Evolutionary conservation across 2,113 vertebrate genomes (phyloP).

Genomic region (Brachyhypopomus gauderio): DNA sequence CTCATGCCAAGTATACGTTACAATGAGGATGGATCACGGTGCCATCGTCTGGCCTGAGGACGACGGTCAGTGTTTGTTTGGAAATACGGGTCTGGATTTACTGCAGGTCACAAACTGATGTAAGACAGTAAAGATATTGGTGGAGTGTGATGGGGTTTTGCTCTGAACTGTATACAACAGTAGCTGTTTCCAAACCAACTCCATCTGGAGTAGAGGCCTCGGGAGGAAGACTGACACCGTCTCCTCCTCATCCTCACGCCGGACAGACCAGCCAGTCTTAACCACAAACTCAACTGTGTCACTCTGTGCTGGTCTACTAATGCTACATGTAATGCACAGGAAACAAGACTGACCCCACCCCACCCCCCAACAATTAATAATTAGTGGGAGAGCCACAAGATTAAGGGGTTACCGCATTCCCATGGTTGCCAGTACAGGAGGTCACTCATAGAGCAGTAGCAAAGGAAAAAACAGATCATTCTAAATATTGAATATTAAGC

Average conservation of each 20-base stretch:
- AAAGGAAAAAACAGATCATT: not conserved
- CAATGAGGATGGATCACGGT: slow-evolving; percentile 5
- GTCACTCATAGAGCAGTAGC: not conserved
- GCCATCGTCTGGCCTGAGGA: slow-evolving; percentile 3
- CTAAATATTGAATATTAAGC: not conserved
- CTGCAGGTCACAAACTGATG: not conserved
- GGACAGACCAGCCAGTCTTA: too few relatives aligned
- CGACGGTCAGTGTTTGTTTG: slow-evolving; percentile 4
- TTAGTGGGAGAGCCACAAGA: slow-evolving; percentile 1
- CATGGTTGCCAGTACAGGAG: not conserved
- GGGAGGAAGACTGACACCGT: too few relatives aligned
- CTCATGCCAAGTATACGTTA: slow-evolving; percentile 15
- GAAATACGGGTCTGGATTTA: not conserved
- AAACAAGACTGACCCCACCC: not conserved
- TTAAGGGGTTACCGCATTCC: slow-evolving; percentile 32
- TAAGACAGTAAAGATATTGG: not conserved
- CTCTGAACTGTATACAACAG: not conserved
- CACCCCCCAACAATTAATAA: not conserved
- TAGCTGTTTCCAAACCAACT: not conserved
- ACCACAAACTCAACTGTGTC: too few relatives aligned
- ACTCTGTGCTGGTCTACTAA: not conserved
- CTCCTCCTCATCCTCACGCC: not conserved
- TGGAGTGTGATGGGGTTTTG: not conserved
- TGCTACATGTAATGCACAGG: too few relatives aligned
- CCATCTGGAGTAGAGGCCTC: not conserved